A percentile compares a stretch with the other conserved stretches of the same genome.
These are phyloP conservation scores for Oreochromis aureus DNA, from an alignment of 2,113 vertebrate species.

Conservation along the genomic window DNA sequence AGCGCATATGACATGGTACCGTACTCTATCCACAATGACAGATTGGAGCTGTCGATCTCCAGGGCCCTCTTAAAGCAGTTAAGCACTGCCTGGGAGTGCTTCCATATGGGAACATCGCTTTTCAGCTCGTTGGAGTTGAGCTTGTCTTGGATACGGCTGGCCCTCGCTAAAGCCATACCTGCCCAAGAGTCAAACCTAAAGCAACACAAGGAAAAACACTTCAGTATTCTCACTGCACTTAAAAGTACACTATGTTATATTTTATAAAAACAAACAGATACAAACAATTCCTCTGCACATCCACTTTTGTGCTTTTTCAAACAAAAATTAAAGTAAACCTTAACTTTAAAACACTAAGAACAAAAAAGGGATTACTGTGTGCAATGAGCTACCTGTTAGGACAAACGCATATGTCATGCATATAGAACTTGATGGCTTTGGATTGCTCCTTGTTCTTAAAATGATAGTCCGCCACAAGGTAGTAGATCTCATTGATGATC, in stretches of 20 bases:
- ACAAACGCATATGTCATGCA: conserved; percentile 94
- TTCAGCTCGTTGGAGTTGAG: conserved; percentile 96
- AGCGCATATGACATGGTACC: conserved; percentile 90
- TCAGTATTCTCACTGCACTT: neutral
- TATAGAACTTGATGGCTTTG: conserved; percentile 97
- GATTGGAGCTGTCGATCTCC: conserved; percentile 90
- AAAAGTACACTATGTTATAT: neutral
- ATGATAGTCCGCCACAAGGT: conserved; percentile 95
- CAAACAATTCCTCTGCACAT: neutral
- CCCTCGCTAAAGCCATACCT: conserved; percentile 94
- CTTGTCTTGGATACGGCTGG: conserved; percentile 96
- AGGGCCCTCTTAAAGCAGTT: conserved; percentile 92
- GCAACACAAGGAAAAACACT: neutral
- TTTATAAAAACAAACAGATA: neutral
- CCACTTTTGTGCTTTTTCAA: neutral
- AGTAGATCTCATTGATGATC: conserved; percentile 90
- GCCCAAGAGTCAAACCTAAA: conserved; percentile 97
- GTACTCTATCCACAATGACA: conserved; percentile 95
- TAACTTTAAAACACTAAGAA: neutral
- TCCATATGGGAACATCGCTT: conserved; percentile 95
- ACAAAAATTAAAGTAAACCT: neutral
- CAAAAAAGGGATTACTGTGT: neutral
- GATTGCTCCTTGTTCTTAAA: conserved; percentile 99
- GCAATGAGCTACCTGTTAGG: conserved; percentile 81
- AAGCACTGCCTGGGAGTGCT: conserved; percentile 86